Evolutionary conservation across 2,113 vertebrate species (phyloP), one percentile per base, ranked within the genome.

Genomic region (Sebastes fasciatus): DNA sequence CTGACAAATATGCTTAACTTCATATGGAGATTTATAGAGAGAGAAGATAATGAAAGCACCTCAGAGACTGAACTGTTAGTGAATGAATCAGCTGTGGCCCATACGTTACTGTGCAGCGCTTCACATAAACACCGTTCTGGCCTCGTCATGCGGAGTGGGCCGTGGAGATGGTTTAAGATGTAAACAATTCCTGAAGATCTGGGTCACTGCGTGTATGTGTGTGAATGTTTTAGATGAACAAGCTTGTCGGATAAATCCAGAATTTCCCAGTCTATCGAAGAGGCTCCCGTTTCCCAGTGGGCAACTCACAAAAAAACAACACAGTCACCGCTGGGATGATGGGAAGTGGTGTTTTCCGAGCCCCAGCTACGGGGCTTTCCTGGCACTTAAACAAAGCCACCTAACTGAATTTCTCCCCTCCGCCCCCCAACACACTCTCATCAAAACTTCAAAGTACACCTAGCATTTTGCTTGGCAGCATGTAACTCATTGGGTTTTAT

Each of bases 151-250:
- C 61, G n/a, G 72, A 77, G 83, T 74, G 72, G 72, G 46, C 67
- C 77, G 74, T 1, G 19, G 69, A 86, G 86, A 90, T 70, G 74
- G 77, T 89, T 88, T 74, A 57, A 91, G 78, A 92, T 88, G 77
- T 93, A 94, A 91, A 94, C 91, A 89, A 4, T 80, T 78, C 71
- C 45, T 23, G 46, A 77, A 63, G 84, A 93, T 90, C 88, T 91
- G 88, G 89, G 87, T 91, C 85, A 90, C 2, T 48, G 72, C 74
- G 64, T 68, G 49, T 73, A 43, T 71, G 61, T 69, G 57, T 77
- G 66, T 52, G 43, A 74, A 63, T 85, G 51, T 43, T 83, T 52
- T 60, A 48, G 51, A 54, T 23, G 58, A 71, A 48, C 46, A 54
- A 64, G 61, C 75, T 71, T 62, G 61, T 85, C 66, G 74, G 66